A percentile compares a stretch with the other conserved stretches of the same genome.
phyloP scores from a whole-genome alignment of 1,140 invertebrate genomes.

The Plutomurus gul region DNA sequence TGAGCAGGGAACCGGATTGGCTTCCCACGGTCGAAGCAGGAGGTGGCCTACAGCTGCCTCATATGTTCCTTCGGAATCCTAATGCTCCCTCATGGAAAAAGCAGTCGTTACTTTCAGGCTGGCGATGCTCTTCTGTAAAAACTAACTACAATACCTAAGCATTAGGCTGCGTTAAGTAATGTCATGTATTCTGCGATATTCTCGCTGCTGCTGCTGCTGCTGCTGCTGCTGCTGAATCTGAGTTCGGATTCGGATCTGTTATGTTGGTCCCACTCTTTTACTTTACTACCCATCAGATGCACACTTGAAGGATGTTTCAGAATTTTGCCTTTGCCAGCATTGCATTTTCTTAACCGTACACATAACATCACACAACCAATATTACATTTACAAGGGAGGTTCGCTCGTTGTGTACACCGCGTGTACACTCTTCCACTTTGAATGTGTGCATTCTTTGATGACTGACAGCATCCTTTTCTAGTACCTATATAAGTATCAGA shows the following conservation, averaged over 20 bases:
- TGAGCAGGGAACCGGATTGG: constrained; percentile 35
- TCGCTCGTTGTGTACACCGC: too few relatives aligned
- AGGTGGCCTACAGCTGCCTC: constrained; percentile 4
- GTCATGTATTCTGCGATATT: background rate
- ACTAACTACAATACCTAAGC: constrained; percentile 2
- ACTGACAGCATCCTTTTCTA: too few relatives aligned
- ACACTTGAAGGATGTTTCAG: background rate
- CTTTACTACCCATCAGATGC: background rate
- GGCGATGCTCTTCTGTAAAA: background rate
- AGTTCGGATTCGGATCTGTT: background rate
- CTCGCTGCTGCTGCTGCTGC: too few relatives aligned
- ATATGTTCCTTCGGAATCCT: background rate
- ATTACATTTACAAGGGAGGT: too few relatives aligned
- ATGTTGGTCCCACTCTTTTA: background rate
- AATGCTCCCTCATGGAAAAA: background rate
- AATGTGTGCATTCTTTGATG: too few relatives aligned
- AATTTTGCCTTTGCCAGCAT: background rate
- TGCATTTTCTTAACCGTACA: background rate
- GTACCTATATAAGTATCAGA: too few relatives aligned
- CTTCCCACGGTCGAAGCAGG: constrained; percentile 21
- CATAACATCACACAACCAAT: too few relatives aligned
- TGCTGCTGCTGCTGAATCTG: background rate
- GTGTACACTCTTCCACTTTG: too few relatives aligned
- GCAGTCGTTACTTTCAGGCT: background rate
- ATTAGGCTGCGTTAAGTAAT: constrained; percentile 7